Conservation (phyloP, 2,888 invertebrate genomes). For the Caenorhabditis macrosperma region DNA sequence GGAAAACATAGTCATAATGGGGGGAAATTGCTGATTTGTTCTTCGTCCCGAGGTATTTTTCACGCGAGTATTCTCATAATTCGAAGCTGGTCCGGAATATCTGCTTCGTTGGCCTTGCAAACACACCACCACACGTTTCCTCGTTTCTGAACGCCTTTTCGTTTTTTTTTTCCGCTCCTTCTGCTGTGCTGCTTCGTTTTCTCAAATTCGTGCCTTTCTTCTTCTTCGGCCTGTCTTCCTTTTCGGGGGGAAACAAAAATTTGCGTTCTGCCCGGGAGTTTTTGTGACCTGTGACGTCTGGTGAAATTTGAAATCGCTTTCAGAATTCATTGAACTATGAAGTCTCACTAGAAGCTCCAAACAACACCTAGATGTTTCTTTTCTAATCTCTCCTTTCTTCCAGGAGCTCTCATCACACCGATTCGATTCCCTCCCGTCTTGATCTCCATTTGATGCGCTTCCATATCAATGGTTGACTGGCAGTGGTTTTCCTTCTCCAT, state of each 20-base stretch:
- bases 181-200: background rate
- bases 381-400: background rate
- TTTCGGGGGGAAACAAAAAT: background rate
- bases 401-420: no score
- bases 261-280: conserved; percentile 6
- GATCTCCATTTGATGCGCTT: background rate
- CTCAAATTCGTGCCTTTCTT: conserved; percentile 9
- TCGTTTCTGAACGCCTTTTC: conserved; percentile 48
- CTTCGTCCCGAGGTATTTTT: conserved; percentile 21
- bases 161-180: conserved; percentile 8
- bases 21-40: background rate
- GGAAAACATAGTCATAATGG: conserved; percentile 6
- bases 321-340: conserved; percentile 50
- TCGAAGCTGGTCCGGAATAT: conserved; percentile 10
- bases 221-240: background rate
- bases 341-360: conserved; percentile 8
- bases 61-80: conserved; percentile 29
- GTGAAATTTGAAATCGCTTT: conserved; percentile 47
- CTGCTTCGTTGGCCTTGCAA: background rate
- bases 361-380: background rate
- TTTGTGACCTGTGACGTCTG: conserved; percentile 30
- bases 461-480: conserved; percentile 26
- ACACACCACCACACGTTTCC: conserved; percentile 41
- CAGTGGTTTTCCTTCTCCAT: conserved; percentile 27
- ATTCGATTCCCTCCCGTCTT: background rate